Evolutionary conservation across 2,797 vertebrate genomes (phyloP).

Genomic region (Phalanger gymnotis): DNA sequence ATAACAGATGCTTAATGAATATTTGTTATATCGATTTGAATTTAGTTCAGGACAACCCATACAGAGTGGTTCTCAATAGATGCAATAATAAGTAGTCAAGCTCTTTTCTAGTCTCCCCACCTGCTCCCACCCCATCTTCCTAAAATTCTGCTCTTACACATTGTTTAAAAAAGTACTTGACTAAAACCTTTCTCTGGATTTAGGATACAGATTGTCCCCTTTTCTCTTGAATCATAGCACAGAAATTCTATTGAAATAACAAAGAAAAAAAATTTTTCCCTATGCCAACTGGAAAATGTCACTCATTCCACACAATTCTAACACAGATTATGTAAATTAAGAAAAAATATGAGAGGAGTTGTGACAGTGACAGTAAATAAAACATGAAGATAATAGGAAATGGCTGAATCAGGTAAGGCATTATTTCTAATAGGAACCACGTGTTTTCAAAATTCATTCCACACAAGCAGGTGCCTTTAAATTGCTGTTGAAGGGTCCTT

Average conservation of each 20-base stretch:
- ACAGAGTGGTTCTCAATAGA: constrained; percentile 1
- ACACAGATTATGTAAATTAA: constrained; percentile 65
- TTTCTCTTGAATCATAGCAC: not conserved
- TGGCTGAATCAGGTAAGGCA: constrained; percentile 64
- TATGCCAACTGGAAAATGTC: constrained; percentile 45
- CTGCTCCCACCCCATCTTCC: constrained; percentile 12
- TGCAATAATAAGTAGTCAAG: constrained; percentile 24
- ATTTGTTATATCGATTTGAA: not conserved
- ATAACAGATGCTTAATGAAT: not conserved
- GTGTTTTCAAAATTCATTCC: constrained; percentile 60
- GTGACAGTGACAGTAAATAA: constrained; percentile 68
- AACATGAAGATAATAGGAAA: constrained; percentile 48
- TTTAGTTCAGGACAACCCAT: not conserved
- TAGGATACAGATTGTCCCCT: not conserved
- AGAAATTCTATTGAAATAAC: not conserved
- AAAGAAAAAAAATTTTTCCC: not conserved
- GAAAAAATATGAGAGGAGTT: constrained; percentile 47
- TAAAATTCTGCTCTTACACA: not conserved
- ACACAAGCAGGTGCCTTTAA: constrained; percentile 72
- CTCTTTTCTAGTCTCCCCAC: not conserved
- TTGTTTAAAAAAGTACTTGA: not conserved
- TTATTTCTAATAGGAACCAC: constrained; percentile 67
- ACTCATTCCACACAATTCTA: constrained; percentile 54
- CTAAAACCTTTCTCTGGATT: constrained; percentile 9
- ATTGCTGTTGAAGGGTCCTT: constrained; percentile 62